These are phyloP conservation scores for Xylota sylvarum DNA, from an alignment of 2,888 invertebrate species.

Conservation along the genomic window DNA sequence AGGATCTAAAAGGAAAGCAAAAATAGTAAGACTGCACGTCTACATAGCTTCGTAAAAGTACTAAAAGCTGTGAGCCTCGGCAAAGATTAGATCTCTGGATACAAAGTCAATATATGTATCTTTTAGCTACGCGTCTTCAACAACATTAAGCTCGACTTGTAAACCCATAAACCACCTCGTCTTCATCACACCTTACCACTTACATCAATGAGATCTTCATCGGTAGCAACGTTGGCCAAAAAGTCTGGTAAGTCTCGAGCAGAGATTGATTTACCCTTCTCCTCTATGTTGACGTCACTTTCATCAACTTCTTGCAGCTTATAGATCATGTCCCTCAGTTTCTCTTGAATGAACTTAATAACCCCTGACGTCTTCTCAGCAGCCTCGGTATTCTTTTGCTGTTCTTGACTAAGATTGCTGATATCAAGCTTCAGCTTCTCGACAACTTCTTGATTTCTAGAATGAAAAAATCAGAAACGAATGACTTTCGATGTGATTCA, in stretches of 20 bases:
- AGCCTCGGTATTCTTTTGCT: constrained; percentile 83
- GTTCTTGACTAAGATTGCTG: constrained; percentile 85
- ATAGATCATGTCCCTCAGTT: constrained; percentile 84
- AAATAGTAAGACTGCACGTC: neutral
- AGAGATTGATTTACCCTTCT: constrained; percentile 79
- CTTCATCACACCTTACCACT: neutral
- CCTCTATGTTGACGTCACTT: constrained; percentile 80
- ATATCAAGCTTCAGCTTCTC: constrained; percentile 88
- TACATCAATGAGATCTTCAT: constrained; percentile 83
- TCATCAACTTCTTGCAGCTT: constrained; percentile 84
- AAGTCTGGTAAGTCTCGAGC: constrained; percentile 81
- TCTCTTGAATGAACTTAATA: constrained; percentile 82
- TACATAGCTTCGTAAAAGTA: too few relatives aligned
- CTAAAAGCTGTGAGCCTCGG: too few relatives aligned
- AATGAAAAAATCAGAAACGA: neutral
- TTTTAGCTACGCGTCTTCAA: too few relatives aligned
- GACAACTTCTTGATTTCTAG: constrained; percentile 90
- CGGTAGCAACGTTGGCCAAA: constrained; percentile 81
- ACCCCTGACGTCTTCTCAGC: constrained; percentile 82
- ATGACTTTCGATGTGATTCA: neutral
- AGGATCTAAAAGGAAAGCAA: constrained; percentile 80
- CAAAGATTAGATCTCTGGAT: too few relatives aligned
- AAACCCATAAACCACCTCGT: too few relatives aligned
- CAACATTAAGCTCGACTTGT: too few relatives aligned
- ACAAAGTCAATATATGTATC: too few relatives aligned